Percentiles rank a stretch among this genome's conserved stretches.
These are phyloP conservation scores for Drosophila peninsularis DNA, from an alignment of 2,888 invertebrate species.

Conservation along the genomic window DNA sequence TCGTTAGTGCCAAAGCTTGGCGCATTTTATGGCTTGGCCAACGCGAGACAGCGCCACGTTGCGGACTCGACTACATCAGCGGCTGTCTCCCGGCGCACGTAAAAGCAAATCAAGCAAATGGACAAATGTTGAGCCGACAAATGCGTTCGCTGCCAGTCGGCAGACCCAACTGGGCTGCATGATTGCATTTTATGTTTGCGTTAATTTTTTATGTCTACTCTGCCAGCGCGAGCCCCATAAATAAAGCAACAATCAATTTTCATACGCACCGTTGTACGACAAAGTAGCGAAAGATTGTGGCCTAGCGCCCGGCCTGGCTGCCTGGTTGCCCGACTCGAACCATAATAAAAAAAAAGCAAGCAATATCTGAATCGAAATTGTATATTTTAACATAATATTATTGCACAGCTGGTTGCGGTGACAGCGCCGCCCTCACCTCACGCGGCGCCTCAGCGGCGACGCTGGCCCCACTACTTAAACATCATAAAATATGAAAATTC, in stretches of 20 bases:
- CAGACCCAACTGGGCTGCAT: slow-evolving; percentile 62
- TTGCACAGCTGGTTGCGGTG: slow-evolving; percentile 58
- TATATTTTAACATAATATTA: slow-evolving; percentile 80
- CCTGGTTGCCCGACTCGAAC: slow-evolving; percentile 18
- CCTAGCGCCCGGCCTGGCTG: slow-evolving; percentile 14
- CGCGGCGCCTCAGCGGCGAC: background rate
- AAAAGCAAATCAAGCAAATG: slow-evolving; percentile 78
- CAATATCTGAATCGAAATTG: slow-evolving; percentile 69
- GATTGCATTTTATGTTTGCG: slow-evolving; percentile 80
- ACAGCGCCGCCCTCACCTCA: background rate
- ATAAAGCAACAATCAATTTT: slow-evolving; percentile 80
- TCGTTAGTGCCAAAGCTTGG: slow-evolving; percentile 77
- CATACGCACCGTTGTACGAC: slow-evolving; percentile 72
- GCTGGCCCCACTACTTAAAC: slow-evolving; percentile 64
- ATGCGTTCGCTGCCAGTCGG: background rate
- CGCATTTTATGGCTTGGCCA: slow-evolving; percentile 68
- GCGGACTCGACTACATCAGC: slow-evolving; percentile 31
- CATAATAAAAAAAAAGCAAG: slow-evolving; percentile 59
- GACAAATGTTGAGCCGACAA: slow-evolving; percentile 45
- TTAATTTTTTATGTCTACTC: slow-evolving; percentile 79
- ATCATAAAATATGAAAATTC: slow-evolving; percentile 83
- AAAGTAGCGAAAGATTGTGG: slow-evolving; percentile 64
- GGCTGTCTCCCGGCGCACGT: slow-evolving; percentile 67
- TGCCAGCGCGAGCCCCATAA: slow-evolving; percentile 65
- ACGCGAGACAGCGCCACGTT: slow-evolving; percentile 25